phyloP scores from a whole-genome alignment of 2,888 invertebrate genomes.

The Eutolmus rufibarbis region DNA sequence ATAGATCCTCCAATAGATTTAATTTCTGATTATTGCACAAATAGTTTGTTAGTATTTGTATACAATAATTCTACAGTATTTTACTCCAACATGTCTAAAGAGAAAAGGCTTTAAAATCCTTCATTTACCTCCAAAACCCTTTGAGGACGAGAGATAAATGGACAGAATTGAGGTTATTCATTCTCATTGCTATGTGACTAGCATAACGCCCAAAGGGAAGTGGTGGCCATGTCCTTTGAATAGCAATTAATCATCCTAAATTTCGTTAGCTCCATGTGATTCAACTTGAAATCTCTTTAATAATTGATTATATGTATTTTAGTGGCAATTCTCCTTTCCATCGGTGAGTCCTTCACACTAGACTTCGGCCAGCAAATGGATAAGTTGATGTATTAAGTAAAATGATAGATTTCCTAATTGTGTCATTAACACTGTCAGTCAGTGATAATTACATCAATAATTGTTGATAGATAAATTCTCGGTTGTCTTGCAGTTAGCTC shows the following conservation, averaged over 20 bases:
- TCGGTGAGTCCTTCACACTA: background rate
- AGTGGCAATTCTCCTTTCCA: background rate
- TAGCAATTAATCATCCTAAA: slow-evolving; percentile 17
- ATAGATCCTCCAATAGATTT: too few species aligned
- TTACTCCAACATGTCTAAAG: background rate
- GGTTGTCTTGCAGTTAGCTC: background rate
- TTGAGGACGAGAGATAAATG: background rate
- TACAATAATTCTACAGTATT: too few species aligned
- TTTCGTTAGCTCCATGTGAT: slow-evolving; percentile 5
- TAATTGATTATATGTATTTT: slow-evolving; percentile 18
- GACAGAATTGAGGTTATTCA: background rate
- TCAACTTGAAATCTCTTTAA: background rate
- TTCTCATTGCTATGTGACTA: background rate
- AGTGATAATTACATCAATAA: background rate
- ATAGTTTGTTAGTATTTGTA: background rate
- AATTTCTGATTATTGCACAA: background rate
- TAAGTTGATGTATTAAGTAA: background rate
- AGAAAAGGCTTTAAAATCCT: background rate
- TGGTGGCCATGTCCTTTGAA: background rate
- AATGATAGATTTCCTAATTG: slow-evolving; percentile 21
- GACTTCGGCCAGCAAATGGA: background rate
- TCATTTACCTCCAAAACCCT: background rate
- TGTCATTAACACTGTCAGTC: slow-evolving; percentile 15
- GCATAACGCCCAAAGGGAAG: background rate
- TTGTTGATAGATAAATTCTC: background rate